A percentile compares a stretch with the other conserved stretches of the same genome.
phyloP scores from a whole-genome alignment of 2,888 invertebrate species.

The Spicauda simplicius region DNA sequence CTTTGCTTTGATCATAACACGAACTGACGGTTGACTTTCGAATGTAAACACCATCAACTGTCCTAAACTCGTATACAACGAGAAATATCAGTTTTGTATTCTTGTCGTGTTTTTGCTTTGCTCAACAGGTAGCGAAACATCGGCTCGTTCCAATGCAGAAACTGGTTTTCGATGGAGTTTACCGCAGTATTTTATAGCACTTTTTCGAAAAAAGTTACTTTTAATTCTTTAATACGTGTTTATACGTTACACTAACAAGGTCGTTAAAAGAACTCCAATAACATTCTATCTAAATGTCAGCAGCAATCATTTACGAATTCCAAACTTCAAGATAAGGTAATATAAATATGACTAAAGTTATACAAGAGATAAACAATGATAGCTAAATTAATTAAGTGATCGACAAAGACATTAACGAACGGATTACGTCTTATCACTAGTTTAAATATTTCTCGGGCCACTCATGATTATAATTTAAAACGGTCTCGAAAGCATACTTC shows the following conservation, averaged over 20 bases:
- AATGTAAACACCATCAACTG: neutral
- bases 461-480: neutral
- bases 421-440: neutral
- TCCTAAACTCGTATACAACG: neutral
- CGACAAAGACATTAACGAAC: neutral
- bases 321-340: neutral
- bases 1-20: neutral
- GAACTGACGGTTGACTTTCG: neutral
- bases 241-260: neutral
- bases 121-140: constrained; percentile 1
- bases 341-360: neutral
- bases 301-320: neutral
- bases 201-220: neutral
- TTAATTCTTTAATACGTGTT: neutral
- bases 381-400: neutral
- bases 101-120: constrained; percentile 6
- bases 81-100: neutral
- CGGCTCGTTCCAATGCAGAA: neutral
- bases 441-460: too few relatives aligned
- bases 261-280: neutral
- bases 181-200: neutral
- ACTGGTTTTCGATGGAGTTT: constrained; percentile 8
- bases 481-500: neutral
- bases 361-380: neutral
- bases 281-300: neutral